phyloP scores from a whole-genome alignment of 2,888 invertebrate species.

The Sthenelais limicola region DNA sequence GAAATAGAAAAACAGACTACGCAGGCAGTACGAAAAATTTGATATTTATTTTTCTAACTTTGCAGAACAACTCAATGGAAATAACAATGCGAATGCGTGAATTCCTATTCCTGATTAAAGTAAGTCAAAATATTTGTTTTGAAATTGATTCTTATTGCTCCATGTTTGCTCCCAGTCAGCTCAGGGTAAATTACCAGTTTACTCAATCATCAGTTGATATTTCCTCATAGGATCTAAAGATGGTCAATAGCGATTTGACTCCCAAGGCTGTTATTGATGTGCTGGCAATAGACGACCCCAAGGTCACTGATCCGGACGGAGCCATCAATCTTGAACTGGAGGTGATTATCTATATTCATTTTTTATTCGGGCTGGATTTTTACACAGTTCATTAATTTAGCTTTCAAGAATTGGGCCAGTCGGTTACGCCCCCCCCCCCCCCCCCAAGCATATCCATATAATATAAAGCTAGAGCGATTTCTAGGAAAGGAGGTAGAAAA shows the following conservation, averaged over 20 bases:
- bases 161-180: not conserved
- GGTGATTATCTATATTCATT: slow-evolving; percentile 53
- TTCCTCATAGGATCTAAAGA: slow-evolving; percentile 63
- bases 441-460: too few species aligned
- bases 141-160: not conserved
- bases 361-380: too few species aligned
- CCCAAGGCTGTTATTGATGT: slow-evolving; percentile 65
- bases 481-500: too few species aligned
- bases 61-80: slow-evolving; percentile 51
- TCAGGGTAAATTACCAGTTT: not conserved
- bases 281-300: slow-evolving; percentile 67
- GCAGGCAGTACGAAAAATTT: too few species aligned
- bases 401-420: too few species aligned
- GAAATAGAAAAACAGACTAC: too few species aligned
- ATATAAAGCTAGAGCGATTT: too few species aligned
- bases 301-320: slow-evolving; percentile 66
- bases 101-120: slow-evolving; percentile 69
- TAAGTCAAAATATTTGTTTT: slow-evolving; percentile 46
- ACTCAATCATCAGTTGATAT: too few species aligned
- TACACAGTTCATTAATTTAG: too few species aligned
- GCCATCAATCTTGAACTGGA: slow-evolving; percentile 70
- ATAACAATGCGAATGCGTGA: slow-evolving; percentile 68
- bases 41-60: too few species aligned
- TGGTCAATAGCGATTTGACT: slow-evolving; percentile 68
- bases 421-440: too few species aligned